Base-by-base conservation (phyloP, 2,797 vertebrate species). In the Acanthurus tractus region DNA sequence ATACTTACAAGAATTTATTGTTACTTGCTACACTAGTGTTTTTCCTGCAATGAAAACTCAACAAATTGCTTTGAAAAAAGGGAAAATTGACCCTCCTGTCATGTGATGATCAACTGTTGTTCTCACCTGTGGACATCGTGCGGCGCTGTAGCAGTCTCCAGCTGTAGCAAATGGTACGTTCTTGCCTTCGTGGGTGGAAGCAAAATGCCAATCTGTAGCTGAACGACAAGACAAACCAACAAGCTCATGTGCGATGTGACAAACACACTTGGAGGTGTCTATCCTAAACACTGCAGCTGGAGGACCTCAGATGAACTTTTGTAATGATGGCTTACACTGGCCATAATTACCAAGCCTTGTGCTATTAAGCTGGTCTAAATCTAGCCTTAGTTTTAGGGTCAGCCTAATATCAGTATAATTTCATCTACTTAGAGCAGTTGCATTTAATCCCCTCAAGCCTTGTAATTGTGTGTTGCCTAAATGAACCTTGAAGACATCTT, bases 131-230 rank as follows among this genome's bases (percentile, higher is more conserved):
- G 98, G 97, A 91, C 98, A 99, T 52, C 92, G 95, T 87, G 96
- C 94, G 15, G 96, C 96, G 5, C 98, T 99, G 93, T 97, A 99
- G 92, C 98, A 99, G 92, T 99, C 98, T 81, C 98, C 98, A 20
- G 97, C 97, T 15, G 97, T 99, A 86, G 97, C 98, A 17, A 96
- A 99, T 7, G 98, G 97, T 73, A 99, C 96, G 0, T 94, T 95
- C 57, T 97, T 96, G 50, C 97, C 97, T 70, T 98, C 96, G 3
- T 84, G 95, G 9, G 97, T 98, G 76, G 87, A 93, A 3, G 97
- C 95, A 88, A 98, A 99, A 92, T 95, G 96, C 92, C 97, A 96
- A 90, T 99, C 98, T 29, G 97, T 97, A 12, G 97, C 98, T 99
- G 85, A 74, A 79, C 0, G 40, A 76, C 49, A 63, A 63, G 62